Evolutionary conservation across 2,797 vertebrate genomes (phyloP).

Genomic region (Sylvilagus floridanus): DNA sequence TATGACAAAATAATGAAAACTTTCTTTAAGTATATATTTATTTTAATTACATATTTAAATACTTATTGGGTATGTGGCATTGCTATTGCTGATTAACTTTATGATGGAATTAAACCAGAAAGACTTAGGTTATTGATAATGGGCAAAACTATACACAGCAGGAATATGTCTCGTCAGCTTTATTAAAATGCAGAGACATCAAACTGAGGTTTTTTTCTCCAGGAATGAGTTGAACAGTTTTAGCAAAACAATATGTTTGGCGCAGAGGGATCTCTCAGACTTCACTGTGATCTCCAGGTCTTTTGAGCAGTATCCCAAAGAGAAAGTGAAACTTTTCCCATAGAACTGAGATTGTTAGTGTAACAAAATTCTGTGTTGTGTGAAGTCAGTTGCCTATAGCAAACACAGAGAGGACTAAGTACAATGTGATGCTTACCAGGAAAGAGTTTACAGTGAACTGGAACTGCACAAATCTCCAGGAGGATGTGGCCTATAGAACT

Average conservation of each 20-base stretch:
- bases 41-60: background rate
- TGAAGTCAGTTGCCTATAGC: background rate
- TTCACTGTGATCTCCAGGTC: background rate
- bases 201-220: background rate
- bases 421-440: conserved; percentile 57
- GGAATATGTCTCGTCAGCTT: background rate
- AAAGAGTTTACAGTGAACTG: conserved; percentile 51
- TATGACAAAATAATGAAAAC: background rate
- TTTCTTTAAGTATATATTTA: background rate
- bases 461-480: conserved; percentile 53
- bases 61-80: background rate
- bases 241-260: background rate
- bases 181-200: background rate
- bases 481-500: conserved; percentile 72
- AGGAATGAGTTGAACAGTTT: background rate
- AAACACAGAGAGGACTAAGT: background rate
- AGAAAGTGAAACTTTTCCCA: background rate
- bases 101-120: conserved; percentile 1
- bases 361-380: background rate
- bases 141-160: background rate
- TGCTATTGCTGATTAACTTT: background rate
- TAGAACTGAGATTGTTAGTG: background rate
- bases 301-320: background rate
- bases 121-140: background rate
- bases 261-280: background rate